phyloP scores from a whole-genome alignment of 2,888 invertebrate species.

The Chloroclysta siterata region DNA sequence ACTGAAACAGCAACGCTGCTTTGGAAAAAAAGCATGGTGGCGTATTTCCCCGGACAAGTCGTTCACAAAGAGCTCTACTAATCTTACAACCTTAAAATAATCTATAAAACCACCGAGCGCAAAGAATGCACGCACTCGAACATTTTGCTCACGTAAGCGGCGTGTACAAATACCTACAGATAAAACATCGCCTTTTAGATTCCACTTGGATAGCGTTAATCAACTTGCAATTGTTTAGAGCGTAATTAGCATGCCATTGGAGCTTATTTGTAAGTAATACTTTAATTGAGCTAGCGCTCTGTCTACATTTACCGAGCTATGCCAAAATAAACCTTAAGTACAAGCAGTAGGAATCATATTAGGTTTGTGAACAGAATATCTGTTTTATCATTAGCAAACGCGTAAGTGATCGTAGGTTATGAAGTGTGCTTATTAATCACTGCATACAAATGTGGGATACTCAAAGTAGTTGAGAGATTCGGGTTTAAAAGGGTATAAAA shows the following conservation, averaged over 20 bases:
- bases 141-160: constrained; percentile 11
- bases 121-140: constrained; percentile 6
- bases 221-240: constrained; percentile 31
- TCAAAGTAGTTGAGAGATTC: not conserved
- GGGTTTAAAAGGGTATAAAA: too few species aligned
- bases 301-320: constrained; percentile 1
- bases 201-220: constrained; percentile 27
- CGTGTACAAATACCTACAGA: constrained; percentile 14
- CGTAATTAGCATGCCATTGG: constrained; percentile 41
- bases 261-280: constrained; percentile 49
- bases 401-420: not conserved
- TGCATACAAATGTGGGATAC: not conserved
- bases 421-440: not conserved
- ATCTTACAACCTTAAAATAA: too few species aligned
- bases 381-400: constrained; percentile 22
- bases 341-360: constrained; percentile 2
- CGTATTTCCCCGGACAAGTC: too few species aligned
- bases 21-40: too few species aligned
- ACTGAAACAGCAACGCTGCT: too few species aligned
- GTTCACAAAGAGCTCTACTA: too few species aligned
- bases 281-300: constrained; percentile 46
- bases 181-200: constrained; percentile 24
- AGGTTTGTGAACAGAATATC: not conserved
- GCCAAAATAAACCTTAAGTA: constrained; percentile 5
- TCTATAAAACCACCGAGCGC: not conserved